Evolutionary conservation across 1,140 invertebrate species (phyloP), one percentile per base, ranked within the genome.

Genomic region (Drosophila aff.): DNA sequence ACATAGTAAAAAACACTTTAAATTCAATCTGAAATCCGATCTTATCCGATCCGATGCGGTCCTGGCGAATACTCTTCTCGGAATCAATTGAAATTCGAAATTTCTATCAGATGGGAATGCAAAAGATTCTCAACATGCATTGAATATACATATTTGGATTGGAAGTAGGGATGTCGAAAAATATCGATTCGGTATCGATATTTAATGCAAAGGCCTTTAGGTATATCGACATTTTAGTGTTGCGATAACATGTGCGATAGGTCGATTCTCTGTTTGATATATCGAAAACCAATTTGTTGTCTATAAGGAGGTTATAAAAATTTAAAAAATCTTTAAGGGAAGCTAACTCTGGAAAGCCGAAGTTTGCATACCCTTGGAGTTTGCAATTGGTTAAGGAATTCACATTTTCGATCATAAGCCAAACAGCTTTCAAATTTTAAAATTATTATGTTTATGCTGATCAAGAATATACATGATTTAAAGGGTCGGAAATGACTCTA

Each of bases 41-140:
- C 23, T 1, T 8, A 18, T n/a, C 28, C 7, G 28, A 53, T 60
- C 50, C 41, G 41, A 43, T 43, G 41, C 41, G n/a, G 16, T 41
- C 43, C n/a, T 23, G 26, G 49, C 33, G 40, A 33, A 38, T 28
- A 3, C 4, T 40, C 33, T 11, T 26, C 18, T 36, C n/a, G 36
- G 15, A 40, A 55, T 40, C 15, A 16, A 40, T 50, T n/a, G 8
- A 75, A 66, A 76, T 26, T 46, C 21, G 9, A 41, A 76, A 66
- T 46, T 65, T 23, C 44, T 16, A 60, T 53, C n/a, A 52, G 28
- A 21, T 33, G 26, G n/a, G 49, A 28, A 38, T 73, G 67, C 69
- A 31, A 21, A 26, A 23, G 50, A 60, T 73, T 61, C 53, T 38
- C 68, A 15, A 41, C 7, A 18, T 10, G 3, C 36, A 28, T 43